phyloP scores from a whole-genome alignment of 2,888 invertebrate species.

The Elmis aenea region DNA sequence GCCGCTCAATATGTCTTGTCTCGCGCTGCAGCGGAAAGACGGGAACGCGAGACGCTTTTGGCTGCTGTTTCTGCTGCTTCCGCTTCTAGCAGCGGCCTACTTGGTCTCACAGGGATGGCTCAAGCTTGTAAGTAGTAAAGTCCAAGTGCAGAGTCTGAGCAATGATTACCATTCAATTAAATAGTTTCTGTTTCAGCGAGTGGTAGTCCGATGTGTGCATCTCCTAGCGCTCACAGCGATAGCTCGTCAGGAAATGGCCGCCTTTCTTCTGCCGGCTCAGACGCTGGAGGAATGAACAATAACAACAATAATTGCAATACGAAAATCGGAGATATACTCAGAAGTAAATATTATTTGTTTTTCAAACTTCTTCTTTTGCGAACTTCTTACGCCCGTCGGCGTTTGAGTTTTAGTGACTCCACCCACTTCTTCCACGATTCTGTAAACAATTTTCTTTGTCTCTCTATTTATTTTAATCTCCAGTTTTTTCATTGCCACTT shows the following conservation, averaged over 20 bases:
- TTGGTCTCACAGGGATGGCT: conserved; percentile 50
- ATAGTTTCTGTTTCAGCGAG: conserved; percentile 34
- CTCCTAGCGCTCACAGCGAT: conserved; percentile 82
- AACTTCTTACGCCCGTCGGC: background rate
- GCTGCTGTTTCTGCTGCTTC: conserved; percentile 50
- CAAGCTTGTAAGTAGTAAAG: conserved; percentile 18
- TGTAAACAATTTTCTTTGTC: background rate
- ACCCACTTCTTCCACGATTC: background rate
- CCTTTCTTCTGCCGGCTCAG: conserved; percentile 74
- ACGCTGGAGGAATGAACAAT: conserved; percentile 65
- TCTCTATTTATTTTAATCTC: too few relatives aligned
- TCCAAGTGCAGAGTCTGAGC: too few relatives aligned
- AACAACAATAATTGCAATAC: conserved; percentile 65
- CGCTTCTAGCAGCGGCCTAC: conserved; percentile 59
- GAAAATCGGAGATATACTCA: conserved; percentile 48
- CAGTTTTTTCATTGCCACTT: too few relatives aligned
- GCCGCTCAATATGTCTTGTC: conserved; percentile 91
- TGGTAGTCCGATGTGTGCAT: conserved; percentile 68
- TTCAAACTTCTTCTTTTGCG: background rate
- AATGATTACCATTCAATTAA: background rate
- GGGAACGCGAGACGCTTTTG: conserved; percentile 74
- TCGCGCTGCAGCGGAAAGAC: conserved; percentile 82
- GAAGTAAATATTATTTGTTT: conserved; percentile 40
- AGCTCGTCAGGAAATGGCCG: conserved; percentile 78
- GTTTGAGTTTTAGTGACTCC: background rate